These are phyloP conservation scores for Antheraea yamamai DNA, from an alignment of 2,888 invertebrate species.

Conservation along the genomic window DNA sequence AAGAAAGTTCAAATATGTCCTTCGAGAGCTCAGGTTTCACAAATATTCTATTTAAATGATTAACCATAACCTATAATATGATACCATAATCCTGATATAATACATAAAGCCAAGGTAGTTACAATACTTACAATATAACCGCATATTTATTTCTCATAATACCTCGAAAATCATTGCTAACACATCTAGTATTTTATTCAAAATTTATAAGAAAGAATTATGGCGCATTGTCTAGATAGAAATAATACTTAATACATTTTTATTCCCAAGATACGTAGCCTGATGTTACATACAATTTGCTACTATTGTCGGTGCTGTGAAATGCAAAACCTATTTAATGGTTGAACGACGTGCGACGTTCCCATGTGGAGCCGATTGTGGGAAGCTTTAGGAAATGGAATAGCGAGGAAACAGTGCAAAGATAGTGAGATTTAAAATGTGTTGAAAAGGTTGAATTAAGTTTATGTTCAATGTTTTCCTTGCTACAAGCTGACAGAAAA, in stretches of 20 bases:
- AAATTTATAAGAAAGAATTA: background rate
- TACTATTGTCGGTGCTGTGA: conserved; percentile 29
- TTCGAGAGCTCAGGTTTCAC: too few species aligned
- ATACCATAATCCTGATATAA: too few species aligned
- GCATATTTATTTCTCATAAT: too few species aligned
- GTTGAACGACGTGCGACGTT: background rate
- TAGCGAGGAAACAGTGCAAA: background rate
- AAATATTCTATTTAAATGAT: too few species aligned
- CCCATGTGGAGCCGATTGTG: background rate
- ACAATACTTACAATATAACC: too few species aligned
- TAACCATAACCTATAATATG: too few species aligned
- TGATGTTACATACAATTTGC: conserved; percentile 35
- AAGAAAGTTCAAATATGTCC: too few species aligned
- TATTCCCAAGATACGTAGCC: background rate
- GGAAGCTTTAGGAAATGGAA: conserved; percentile 13
- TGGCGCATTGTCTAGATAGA: background rate
- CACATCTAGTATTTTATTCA: background rate
- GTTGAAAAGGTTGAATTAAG: background rate
- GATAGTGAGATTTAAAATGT: conserved; percentile 2
- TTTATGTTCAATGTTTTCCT: background rate
- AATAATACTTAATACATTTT: background rate
- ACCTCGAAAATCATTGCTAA: too few species aligned
- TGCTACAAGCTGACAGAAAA: background rate
- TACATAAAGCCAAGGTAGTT: too few species aligned
- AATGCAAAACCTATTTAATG: conserved; percentile 35